Percentiles rank a stretch among this genome's conserved stretches.
These are phyloP conservation scores for Crocuta crocuta DNA, from an alignment of 2,113 vertebrate genomes.

Conservation along the genomic window DNA sequence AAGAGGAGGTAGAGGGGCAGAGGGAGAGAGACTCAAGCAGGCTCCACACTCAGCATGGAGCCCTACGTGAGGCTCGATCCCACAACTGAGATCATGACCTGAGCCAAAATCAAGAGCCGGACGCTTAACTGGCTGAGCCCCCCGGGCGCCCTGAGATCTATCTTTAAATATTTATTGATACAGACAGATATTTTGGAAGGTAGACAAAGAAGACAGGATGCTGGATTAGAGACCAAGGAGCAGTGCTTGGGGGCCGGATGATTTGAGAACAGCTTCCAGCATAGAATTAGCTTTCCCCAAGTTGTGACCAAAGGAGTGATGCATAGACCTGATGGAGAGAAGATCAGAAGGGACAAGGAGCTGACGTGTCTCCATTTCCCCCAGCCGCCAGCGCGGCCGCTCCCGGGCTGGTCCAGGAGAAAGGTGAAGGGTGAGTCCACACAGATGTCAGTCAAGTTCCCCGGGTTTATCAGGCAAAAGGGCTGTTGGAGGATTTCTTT, in stretches of 20 bases:
- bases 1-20: too few relatives aligned
- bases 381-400: accelerated
- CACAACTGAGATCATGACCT: too few relatives aligned
- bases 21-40: too few relatives aligned
- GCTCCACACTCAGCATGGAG: too few relatives aligned
- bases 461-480: not conserved
- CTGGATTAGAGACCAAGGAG: not conserved
- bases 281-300: not conserved
- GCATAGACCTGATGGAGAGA: too few relatives aligned
- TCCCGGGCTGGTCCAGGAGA: not conserved
- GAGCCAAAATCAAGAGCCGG: too few relatives aligned
- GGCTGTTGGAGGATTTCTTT: not conserved
- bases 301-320: not conserved
- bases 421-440: not conserved
- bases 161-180: accelerated
- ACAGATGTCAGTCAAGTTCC: not conserved
- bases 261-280: too few relatives aligned
- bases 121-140: too few relatives aligned
- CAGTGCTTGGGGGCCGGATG: not conserved
- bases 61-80: too few relatives aligned
- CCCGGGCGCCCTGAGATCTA: too few relatives aligned
- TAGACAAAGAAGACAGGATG: not conserved
- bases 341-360: not conserved
- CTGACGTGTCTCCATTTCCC: not conserved
- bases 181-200: not conserved